phyloP scores from a whole-genome alignment of 2,113 vertebrate species.

The Xiphophorus maculatus region DNA sequence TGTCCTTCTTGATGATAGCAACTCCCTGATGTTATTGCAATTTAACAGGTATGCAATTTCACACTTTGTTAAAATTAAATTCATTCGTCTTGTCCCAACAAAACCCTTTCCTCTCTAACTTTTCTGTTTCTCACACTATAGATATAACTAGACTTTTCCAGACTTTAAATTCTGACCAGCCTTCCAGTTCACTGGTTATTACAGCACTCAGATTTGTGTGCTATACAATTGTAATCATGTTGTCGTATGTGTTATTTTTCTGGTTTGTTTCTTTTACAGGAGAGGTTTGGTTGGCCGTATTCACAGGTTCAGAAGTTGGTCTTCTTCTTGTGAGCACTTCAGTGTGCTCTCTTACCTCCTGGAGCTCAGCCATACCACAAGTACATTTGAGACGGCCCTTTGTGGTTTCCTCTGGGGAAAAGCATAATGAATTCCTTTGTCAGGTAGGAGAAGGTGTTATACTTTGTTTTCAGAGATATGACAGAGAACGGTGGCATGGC shows the following conservation, averaged over 20 bases:
- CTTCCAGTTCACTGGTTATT: too few relatives aligned
- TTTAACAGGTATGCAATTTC: background rate
- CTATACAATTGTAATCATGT: background rate
- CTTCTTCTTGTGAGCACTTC: constrained; percentile 63
- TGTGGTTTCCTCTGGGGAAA: constrained; percentile 56
- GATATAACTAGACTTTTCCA: constrained; percentile 10
- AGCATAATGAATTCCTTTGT: constrained; percentile 77
- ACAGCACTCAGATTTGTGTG: background rate
- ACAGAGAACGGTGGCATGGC: constrained; percentile 48
- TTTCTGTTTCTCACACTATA: constrained; percentile 3
- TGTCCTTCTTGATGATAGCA: background rate
- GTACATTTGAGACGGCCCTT: constrained; percentile 67
- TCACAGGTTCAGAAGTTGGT: constrained; percentile 58
- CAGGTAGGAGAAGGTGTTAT: constrained; percentile 68
- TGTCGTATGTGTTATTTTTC: constrained; percentile 43
- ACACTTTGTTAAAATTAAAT: background rate
- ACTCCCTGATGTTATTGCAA: background rate
- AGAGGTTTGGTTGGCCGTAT: constrained; percentile 49
- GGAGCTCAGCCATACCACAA: constrained; percentile 64
- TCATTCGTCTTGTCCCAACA: background rate
- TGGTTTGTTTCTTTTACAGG: constrained; percentile 4
- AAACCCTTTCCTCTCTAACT: background rate
- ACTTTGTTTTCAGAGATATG: constrained; percentile 63
- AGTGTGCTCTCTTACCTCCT: constrained; percentile 43
- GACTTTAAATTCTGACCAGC: background rate